These are phyloP conservation scores for Nerophis lumbriciformis DNA, from an alignment of 2,113 vertebrate species.

Conservation along the genomic window DNA sequence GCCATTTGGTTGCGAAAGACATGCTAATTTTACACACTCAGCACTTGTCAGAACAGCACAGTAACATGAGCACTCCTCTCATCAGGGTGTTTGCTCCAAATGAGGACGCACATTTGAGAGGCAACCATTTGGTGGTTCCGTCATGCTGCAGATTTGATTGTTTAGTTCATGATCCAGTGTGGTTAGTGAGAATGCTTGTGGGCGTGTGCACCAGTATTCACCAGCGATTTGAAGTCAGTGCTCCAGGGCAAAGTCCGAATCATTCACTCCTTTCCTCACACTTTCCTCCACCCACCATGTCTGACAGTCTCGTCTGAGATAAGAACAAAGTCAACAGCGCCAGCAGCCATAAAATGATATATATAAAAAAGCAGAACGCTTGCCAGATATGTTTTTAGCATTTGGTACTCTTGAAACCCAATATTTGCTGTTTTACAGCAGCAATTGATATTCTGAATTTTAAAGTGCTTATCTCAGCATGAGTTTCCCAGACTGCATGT, in stretches of 20 bases:
- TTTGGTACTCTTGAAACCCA: slow-evolving; percentile 14
- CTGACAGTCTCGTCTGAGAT: slow-evolving; percentile 47
- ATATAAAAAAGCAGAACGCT: slow-evolving; percentile 10
- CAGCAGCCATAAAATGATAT: slow-evolving; percentile 13
- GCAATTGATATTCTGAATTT: background rate
- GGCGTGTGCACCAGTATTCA: slow-evolving; percentile 18
- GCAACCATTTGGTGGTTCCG: slow-evolving; percentile 37
- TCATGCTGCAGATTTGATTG: slow-evolving; percentile 9
- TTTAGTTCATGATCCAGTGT: slow-evolving; percentile 27
- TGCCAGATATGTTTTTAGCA: slow-evolving; percentile 11
- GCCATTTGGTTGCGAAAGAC: slow-evolving; percentile 19
- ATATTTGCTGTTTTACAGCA: slow-evolving; percentile 6
- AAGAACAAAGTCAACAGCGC: slow-evolving; percentile 49
- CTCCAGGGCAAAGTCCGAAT: slow-evolving; percentile 47
- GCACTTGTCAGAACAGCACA: background rate
- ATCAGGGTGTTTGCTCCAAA: slow-evolving; percentile 28
- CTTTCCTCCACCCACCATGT: slow-evolving; percentile 58
- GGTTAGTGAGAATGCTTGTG: slow-evolving; percentile 22
- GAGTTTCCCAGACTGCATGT: slow-evolving; percentile 8
- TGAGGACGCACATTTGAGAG: slow-evolving; percentile 9
- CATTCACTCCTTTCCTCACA: slow-evolving; percentile 46
- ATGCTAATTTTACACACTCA: background rate
- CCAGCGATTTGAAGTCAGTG: slow-evolving; percentile 45
- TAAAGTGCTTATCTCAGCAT: slow-evolving; percentile 12
- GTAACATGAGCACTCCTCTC: slow-evolving; percentile 24